These are phyloP conservation scores for Drosophila seguyi DNA, from an alignment of 1,140 invertebrate genomes.

Conservation along the genomic window DNA sequence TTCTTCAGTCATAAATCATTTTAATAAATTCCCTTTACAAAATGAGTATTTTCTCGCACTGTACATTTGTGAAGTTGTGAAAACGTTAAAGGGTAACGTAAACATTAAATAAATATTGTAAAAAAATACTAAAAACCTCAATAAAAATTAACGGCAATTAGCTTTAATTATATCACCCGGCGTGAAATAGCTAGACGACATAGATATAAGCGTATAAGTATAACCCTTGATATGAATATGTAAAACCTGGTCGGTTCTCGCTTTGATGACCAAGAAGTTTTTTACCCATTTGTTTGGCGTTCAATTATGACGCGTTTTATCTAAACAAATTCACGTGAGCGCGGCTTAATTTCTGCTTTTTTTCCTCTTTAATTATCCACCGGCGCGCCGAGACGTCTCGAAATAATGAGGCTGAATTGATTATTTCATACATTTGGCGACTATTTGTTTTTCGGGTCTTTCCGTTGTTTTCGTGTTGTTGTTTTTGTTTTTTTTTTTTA, in stretches of 20 bases:
- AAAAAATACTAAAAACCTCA: slow-evolving; percentile 45
- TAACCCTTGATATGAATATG: slow-evolving; percentile 29
- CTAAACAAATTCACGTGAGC: slow-evolving; percentile 65
- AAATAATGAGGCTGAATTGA: slow-evolving; percentile 62
- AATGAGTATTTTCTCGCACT: not conserved
- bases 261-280: slow-evolving; percentile 56
- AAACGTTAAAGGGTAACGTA: slow-evolving; percentile 72
- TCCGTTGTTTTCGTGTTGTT: slow-evolving; percentile 22
- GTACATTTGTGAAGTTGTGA: slow-evolving; percentile 52
- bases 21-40: not conserved
- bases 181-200: slow-evolving; percentile 14
- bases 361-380: slow-evolving; percentile 20
- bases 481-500: slow-evolving; percentile 28
- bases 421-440: slow-evolving; percentile 45
- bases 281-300: slow-evolving; percentile 36
- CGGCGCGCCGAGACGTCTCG: slow-evolving; percentile 41
- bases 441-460: slow-evolving; percentile 40
- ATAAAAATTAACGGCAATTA: slow-evolving; percentile 73
- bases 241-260: slow-evolving; percentile 45
- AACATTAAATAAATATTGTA: slow-evolving; percentile 65
- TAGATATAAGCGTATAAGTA: slow-evolving; percentile 3
- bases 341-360: slow-evolving; percentile 5
- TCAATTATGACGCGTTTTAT: slow-evolving; percentile 60
- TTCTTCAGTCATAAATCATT: not conserved
- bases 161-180: slow-evolving; percentile 51